Evolutionary conservation across 2,888 invertebrate genomes (phyloP).

Genomic region (Mimumesa dahlbomi): DNA sequence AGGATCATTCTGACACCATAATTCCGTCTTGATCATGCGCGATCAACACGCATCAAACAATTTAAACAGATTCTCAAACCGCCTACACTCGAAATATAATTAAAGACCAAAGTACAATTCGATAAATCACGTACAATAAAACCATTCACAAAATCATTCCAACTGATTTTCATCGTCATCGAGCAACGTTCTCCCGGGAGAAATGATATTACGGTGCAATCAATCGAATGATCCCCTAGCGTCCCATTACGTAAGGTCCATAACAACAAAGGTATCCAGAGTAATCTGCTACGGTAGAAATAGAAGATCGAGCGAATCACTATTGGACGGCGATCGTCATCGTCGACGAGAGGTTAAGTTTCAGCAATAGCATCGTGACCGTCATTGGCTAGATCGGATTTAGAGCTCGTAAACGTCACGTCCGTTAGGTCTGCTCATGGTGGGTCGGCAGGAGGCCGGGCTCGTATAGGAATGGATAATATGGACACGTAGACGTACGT

Average conservation of each 20-base stretch:
- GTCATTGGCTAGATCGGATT: constrained; percentile 19
- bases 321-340: constrained; percentile 1
- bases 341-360: not conserved
- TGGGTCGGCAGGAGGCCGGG: constrained; percentile 80
- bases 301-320: not conserved
- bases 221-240: too few relatives aligned
- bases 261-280: not conserved
- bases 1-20: too few relatives aligned
- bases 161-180: too few relatives aligned
- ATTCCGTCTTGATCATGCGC: too few relatives aligned
- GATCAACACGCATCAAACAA: too few relatives aligned
- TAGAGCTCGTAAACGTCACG: constrained; percentile 83
- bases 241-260: not conserved
- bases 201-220: not conserved
- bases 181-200: too few relatives aligned
- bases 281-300: not conserved
- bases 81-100: too few relatives aligned
- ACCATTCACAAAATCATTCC: too few relatives aligned
- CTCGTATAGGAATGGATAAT: constrained; percentile 86
- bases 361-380: too few relatives aligned
- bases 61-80: too few relatives aligned
- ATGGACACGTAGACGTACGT: constrained; percentile 85
- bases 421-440: constrained; percentile 80
- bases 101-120: too few relatives aligned
- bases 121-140: too few relatives aligned